Evolutionary conservation across 30 jellyfish, hydroid and myxozoan genomes (phyloP).

Genomic region (Pseudorhiza aurosa): DNA sequence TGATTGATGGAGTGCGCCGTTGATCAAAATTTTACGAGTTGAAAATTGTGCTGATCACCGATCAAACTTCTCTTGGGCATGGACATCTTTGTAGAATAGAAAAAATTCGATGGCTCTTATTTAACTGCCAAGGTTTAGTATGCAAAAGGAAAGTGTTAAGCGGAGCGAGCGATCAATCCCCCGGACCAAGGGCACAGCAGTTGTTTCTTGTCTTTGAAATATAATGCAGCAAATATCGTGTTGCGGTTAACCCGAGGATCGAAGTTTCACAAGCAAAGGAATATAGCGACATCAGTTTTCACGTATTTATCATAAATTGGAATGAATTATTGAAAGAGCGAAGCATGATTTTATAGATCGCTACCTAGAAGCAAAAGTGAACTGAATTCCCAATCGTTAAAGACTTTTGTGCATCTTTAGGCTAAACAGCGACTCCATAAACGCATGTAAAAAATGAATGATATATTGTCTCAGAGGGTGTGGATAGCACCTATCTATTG

Average conservation of each 20-base stretch:
- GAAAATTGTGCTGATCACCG: too few relatives aligned
- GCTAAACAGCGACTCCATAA: neutral
- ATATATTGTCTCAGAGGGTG: neutral
- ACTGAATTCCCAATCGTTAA: neutral
- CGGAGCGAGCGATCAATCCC: too few relatives aligned
- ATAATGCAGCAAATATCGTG: slow-evolving; percentile 29
- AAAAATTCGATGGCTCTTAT: too few relatives aligned
- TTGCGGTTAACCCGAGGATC: slow-evolving; percentile 68
- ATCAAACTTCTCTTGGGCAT: too few relatives aligned
- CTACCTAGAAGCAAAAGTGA: slow-evolving; percentile 46
- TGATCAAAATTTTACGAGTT: too few relatives aligned
- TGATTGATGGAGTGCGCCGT: too few relatives aligned
- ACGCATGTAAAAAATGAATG: neutral
- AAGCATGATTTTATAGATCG: slow-evolving; percentile 40
- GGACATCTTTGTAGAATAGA: too few relatives aligned
- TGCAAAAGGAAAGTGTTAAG: too few relatives aligned
- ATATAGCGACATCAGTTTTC: slow-evolving; percentile 51
- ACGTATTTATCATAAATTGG: slow-evolving; percentile 40
- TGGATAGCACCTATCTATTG: neutral
- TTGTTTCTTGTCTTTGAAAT: slow-evolving; percentile 42
- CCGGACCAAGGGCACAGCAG: slow-evolving; percentile 43
- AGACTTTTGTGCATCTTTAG: neutral
- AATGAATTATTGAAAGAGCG: slow-evolving; percentile 19
- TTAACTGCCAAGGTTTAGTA: too few relatives aligned
- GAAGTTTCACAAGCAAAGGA: slow-evolving; percentile 62